Conservation (phyloP, 2,888 invertebrate genomes). For the Athrips mouffetella region DNA sequence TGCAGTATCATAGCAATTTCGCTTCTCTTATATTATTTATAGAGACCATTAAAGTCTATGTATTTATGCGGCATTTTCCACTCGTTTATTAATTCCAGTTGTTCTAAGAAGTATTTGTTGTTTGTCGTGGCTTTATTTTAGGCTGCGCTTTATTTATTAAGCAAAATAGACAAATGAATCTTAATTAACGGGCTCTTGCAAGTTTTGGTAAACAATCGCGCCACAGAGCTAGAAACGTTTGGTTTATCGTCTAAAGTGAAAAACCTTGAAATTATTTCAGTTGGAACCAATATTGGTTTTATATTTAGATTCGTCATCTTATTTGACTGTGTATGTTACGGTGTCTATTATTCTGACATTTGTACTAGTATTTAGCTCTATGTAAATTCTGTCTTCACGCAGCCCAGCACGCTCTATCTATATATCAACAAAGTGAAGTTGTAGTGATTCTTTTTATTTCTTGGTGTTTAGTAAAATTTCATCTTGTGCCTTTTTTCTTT, state of each 20-base stretch:
- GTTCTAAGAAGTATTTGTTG: slow-evolving; percentile 5
- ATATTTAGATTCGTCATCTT: slow-evolving; percentile 9
- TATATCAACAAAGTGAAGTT: no score
- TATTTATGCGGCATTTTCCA: slow-evolving; percentile 10
- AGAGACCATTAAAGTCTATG: neutral
- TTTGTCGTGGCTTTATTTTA: slow-evolving; percentile 35
- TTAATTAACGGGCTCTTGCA: slow-evolving; percentile 39
- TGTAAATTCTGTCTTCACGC: no score
- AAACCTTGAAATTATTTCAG: slow-evolving; percentile 4
- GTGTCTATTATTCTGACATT: neutral
- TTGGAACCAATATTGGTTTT: slow-evolving; percentile 6
- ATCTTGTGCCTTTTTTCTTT: no score
- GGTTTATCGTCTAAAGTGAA: neutral
- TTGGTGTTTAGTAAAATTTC: no score
- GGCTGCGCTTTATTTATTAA: slow-evolving; percentile 35
- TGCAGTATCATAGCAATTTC: slow-evolving; percentile 33
- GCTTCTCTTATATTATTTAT: slow-evolving; percentile 15
- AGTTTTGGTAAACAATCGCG: slow-evolving; percentile 29
- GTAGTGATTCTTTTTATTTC: no score
- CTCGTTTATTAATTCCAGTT: neutral
- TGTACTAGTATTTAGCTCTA: neutral
- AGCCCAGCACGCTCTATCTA: no score
- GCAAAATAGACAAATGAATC: slow-evolving; percentile 45
- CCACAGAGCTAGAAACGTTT: slow-evolving; percentile 12
- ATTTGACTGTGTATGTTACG: slow-evolving; percentile 11